Base-by-base conservation (phyloP, 2,797 vertebrate genomes). In the Pipistrellus nathusii region DNA sequence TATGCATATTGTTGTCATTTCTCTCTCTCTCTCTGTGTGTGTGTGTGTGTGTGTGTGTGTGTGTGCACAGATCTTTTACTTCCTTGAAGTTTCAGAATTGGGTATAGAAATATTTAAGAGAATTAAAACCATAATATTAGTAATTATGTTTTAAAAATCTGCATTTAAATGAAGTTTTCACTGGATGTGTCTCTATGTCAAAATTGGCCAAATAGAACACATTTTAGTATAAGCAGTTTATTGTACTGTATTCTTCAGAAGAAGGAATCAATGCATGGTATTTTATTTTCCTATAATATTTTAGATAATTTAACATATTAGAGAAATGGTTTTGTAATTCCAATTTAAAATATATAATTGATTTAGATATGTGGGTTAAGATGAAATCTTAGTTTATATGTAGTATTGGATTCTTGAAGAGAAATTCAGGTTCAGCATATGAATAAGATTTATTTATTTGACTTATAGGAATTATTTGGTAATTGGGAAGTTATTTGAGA, bases 361-460 rank as follows among this genome's bases (percentile, higher is more conserved):
- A 20, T 90, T 90, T 90, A 71, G 23, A 81, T 35, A 17, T 90
- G 87, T 71, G 38, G n/a, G 32, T 71, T 81, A 81, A 46, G 11
- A 71, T 59, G n/a, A 71, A 69, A 27, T 69, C 23, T 32, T 81
- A 35, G 18, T 90, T 81, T 59, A 35, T 71, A 59, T 71, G 80
- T 38, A 71, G 6, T 32, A 73, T 44, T 46, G 38, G 38, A 59
- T 59, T 21, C 23, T 13, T 32, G 27, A 86, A 73, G 84, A 73
- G 30, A 46, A 73, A 41, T 73, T 86, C 20, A 59, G 38, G 30
- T 86, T 25, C 55, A 44, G n/a, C 21, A 59, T 55, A 27, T 57
- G 71, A 81, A 27, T 71, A 84, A 68, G 6, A 53, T n/a, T 23
- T 14, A 35, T 90, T 27, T 59, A 71, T 90, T 71, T 90, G 38